phyloP scores from a whole-genome alignment of 2,113 vertebrate species.

The Collichthys lucidus region DNA sequence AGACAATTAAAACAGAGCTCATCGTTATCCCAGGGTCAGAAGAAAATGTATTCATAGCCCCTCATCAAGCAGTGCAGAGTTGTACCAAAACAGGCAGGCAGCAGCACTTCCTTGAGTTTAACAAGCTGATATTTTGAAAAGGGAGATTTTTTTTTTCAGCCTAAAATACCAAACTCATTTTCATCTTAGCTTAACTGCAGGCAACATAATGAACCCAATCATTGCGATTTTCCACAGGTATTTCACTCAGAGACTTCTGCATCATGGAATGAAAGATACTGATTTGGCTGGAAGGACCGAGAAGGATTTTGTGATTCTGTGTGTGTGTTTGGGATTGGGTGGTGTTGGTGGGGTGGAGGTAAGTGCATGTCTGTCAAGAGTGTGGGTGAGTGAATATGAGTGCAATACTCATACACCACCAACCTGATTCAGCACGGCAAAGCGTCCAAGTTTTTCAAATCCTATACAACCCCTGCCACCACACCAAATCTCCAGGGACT shows the following conservation, averaged over 20 bases:
- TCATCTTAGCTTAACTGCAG: constrained; percentile 49
- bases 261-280: constrained; percentile 63
- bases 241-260: constrained; percentile 58
- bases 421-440: constrained; percentile 32
- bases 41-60: constrained; percentile 50
- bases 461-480: constrained; percentile 6
- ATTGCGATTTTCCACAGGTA: constrained; percentile 67
- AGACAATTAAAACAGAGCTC: constrained; percentile 56
- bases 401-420: constrained; percentile 16
- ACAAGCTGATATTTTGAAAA: constrained; percentile 55
- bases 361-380: constrained; percentile 25
- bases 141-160: constrained; percentile 32
- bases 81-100: constrained; percentile 31
- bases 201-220: constrained; percentile 69
- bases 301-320: constrained; percentile 45
- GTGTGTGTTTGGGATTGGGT: background rate
- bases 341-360: background rate
- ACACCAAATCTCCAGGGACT: background rate
- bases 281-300: constrained; percentile 60
- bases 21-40: constrained; percentile 46
- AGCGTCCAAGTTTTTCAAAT: constrained; percentile 45
- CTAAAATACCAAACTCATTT: constrained; percentile 71
- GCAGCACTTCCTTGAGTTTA: constrained; percentile 35
- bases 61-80: constrained; percentile 43
- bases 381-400: constrained; percentile 37